A percentile compares a stretch with the other conserved stretches of the same genome.
Conservation (phyloP, 1,140 invertebrate species). For the Metaphire vulgaris region DNA sequence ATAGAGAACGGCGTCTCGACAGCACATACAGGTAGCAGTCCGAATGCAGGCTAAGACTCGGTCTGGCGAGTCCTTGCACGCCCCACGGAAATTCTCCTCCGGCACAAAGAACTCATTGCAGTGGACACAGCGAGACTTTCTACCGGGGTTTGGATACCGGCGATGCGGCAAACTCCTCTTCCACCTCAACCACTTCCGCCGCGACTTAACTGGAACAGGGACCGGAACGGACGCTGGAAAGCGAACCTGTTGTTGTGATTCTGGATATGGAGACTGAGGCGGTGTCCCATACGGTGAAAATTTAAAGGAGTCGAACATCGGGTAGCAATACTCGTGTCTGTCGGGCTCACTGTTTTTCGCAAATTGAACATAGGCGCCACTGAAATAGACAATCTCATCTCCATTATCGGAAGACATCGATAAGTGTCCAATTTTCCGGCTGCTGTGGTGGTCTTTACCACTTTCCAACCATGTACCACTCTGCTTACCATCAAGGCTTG, state of each 20-base stretch:
- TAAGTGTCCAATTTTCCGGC: background rate
- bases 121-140: constrained; percentile 37
- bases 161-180: background rate
- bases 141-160: background rate
- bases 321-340: background rate
- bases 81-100: constrained; percentile 67
- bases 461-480: background rate
- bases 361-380: constrained; percentile 17
- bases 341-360: background rate
- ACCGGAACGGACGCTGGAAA: background rate
- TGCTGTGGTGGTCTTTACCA: background rate
- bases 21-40: constrained; percentile 65
- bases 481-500: background rate
- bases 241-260: too few species aligned
- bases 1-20: constrained; percentile 73
- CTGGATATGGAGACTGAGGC: too few species aligned
- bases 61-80: constrained; percentile 78
- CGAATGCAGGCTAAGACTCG: constrained; percentile 68
- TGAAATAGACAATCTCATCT: background rate
- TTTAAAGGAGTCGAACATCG: background rate
- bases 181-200: background rate
- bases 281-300: background rate
- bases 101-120: constrained; percentile 53
- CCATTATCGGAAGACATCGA: background rate
- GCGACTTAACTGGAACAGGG: background rate